Percentiles rank a stretch among this genome's conserved stretches.
phyloP scores from a whole-genome alignment of 2,888 invertebrate species.

The Yponomeuta cagnagella region DNA sequence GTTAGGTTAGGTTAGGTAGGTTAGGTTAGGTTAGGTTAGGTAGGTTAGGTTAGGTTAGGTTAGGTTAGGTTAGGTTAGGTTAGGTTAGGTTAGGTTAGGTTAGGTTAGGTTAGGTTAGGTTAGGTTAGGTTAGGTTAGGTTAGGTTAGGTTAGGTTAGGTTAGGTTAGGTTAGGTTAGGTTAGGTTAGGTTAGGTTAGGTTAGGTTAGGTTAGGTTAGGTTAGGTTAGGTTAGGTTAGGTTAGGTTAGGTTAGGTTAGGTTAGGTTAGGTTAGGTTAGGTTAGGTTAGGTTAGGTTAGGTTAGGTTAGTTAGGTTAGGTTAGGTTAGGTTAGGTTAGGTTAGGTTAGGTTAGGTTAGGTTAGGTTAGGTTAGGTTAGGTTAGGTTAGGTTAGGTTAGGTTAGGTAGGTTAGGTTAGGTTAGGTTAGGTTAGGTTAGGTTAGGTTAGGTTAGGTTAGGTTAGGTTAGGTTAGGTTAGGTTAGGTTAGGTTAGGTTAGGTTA shows the following conservation, averaged over 20 bases:
- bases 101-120: constrained; percentile 27
- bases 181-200: constrained; percentile 27
- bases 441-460: constrained; percentile 23
- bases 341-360: constrained; percentile 18
- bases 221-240: constrained; percentile 21
- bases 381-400: constrained; percentile 16
- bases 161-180: constrained; percentile 27
- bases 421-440: constrained; percentile 23
- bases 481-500: constrained; percentile 17
- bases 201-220: constrained; percentile 21
- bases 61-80: constrained; percentile 23
- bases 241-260: constrained; percentile 17
- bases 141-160: constrained; percentile 25
- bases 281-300: not conserved
- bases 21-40: too few species aligned
- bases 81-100: constrained; percentile 26
- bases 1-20: too few species aligned
- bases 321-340: constrained; percentile 19
- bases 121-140: constrained; percentile 23
- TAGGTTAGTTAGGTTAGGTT: constrained; percentile 19
- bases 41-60: not conserved
- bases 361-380: constrained; percentile 16
- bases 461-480: constrained; percentile 18
- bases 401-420: constrained; percentile 18
- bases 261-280: not conserved